phyloP scores from a whole-genome alignment of 2,888 invertebrate species.

The Andricus curvator region DNA sequence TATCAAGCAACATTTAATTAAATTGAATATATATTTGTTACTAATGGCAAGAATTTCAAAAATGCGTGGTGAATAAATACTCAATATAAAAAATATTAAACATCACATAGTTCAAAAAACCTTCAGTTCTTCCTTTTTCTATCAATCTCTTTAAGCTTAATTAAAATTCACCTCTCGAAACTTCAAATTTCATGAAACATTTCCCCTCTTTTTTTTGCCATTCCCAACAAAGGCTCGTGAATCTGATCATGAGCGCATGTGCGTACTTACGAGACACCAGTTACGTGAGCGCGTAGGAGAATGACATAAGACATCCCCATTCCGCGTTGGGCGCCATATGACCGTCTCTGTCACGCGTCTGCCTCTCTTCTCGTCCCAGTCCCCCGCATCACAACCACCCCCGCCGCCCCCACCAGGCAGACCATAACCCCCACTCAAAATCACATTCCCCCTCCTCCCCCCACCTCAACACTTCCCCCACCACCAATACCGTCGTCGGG shows the following conservation, averaged over 20 bases:
- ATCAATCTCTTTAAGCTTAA: neutral
- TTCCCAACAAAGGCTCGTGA: neutral
- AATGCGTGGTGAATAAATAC: too few relatives aligned
- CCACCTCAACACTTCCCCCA: conserved; percentile 53
- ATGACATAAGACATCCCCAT: conserved; percentile 74
- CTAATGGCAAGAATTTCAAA: too few relatives aligned
- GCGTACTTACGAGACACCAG: conserved; percentile 57
- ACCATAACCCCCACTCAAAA: conserved; percentile 49
- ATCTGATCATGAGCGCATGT: neutral
- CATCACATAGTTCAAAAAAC: neutral
- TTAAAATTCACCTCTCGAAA: conserved; percentile 8
- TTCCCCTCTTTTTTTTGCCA: neutral
- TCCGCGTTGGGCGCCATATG: conserved; percentile 72
- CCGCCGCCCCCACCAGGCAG: neutral
- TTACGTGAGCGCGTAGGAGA: conserved; percentile 65
- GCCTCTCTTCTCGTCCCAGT: conserved; percentile 55
- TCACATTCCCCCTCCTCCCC: conserved; percentile 38
- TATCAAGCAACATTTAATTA: too few relatives aligned
- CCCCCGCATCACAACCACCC: conserved; percentile 35
- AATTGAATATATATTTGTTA: too few relatives aligned
- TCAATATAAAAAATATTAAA: too few relatives aligned
- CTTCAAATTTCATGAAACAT: neutral
- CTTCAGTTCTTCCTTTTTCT: neutral
- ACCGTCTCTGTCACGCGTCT: conserved; percentile 70
- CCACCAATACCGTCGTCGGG: conserved; percentile 58